Percentiles rank a stretch among this genome's conserved stretches.
Evolutionary conservation across 92 coral and sea anemone species (phyloP).

Genomic region (Parazoanthus swiftii): DNA sequence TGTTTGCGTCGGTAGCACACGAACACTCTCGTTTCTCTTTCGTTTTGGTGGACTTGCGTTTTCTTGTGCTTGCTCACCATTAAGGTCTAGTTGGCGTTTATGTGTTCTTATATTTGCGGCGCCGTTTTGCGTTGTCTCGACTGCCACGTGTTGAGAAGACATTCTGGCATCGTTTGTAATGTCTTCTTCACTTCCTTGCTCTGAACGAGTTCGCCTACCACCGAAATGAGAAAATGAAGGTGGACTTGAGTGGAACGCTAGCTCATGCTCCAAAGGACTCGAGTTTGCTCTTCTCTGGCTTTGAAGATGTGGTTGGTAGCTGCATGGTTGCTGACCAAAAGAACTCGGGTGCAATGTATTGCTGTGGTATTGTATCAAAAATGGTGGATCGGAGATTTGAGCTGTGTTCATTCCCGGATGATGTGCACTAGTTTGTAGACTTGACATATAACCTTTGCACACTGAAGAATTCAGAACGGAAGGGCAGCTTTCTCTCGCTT

Average conservation of each 20-base stretch:
- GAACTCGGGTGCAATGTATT: not conserved
- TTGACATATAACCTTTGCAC: not conserved
- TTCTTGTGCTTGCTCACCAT: not conserved
- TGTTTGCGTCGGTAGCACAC: not conserved
- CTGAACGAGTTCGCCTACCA: constrained; percentile 6
- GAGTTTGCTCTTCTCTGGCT: not conserved
- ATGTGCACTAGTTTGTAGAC: not conserved
- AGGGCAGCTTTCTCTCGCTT: not conserved
- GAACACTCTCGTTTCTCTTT: not conserved
- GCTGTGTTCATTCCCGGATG: not conserved
- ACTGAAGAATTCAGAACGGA: not conserved
- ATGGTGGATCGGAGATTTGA: not conserved
- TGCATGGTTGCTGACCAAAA: not conserved
- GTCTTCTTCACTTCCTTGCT: not conserved
- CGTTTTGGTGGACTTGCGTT: constrained; percentile 16
- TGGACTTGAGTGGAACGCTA: not conserved
- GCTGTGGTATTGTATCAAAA: not conserved
- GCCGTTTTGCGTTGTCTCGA: not conserved
- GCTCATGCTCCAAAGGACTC: not conserved
- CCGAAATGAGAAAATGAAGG: not conserved
- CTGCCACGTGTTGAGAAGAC: not conserved
- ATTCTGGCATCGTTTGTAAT: not conserved
- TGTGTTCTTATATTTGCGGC: not conserved
- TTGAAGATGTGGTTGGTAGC: not conserved
- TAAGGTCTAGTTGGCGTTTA: not conserved